A percentile compares a stretch with the other conserved stretches of the same genome.
Evolutionary conservation across 2,797 vertebrate genomes (phyloP).

Genomic region (Spheniscus humboldti): DNA sequence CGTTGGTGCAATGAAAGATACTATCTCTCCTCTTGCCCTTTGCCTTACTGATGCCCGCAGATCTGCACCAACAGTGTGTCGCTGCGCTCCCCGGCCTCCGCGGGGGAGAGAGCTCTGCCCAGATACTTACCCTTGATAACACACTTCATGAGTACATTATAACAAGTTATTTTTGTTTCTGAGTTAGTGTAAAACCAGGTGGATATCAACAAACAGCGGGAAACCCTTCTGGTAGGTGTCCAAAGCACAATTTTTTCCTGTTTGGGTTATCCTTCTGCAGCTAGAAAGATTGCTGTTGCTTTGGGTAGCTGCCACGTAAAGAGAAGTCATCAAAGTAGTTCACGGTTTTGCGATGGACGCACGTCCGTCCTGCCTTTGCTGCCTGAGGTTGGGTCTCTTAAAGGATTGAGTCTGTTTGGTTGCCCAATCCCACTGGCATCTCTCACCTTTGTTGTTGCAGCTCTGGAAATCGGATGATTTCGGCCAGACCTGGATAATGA

Average conservation of each 20-base stretch:
- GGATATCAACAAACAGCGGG: background rate
- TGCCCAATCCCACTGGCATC: background rate
- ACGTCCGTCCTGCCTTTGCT: rapidly evolving
- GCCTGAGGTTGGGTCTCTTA: background rate
- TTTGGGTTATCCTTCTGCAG: background rate
- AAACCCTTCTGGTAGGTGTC: background rate
- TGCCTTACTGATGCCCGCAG: background rate
- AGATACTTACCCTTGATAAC: background rate
- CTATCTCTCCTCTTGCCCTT: background rate
- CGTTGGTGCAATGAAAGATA: background rate
- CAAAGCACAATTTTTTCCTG: rapidly evolving
- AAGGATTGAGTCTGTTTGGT: background rate
- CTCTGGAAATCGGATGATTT: conserved; percentile 98
- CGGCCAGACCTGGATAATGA: conserved; percentile 96
- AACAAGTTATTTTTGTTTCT: background rate
- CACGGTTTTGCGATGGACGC: rapidly evolving
- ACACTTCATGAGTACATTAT: background rate
- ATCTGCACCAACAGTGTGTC: background rate
- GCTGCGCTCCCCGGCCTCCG: background rate
- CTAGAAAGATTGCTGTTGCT: background rate
- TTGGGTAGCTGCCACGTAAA: background rate
- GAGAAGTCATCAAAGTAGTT: background rate
- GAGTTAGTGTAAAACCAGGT: background rate
- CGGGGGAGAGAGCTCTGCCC: background rate
- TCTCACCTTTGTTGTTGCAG: conserved; percentile 70